Evolutionary conservation across 2,888 invertebrate genomes (phyloP).

Genomic region (Brachyptera risi): DNA sequence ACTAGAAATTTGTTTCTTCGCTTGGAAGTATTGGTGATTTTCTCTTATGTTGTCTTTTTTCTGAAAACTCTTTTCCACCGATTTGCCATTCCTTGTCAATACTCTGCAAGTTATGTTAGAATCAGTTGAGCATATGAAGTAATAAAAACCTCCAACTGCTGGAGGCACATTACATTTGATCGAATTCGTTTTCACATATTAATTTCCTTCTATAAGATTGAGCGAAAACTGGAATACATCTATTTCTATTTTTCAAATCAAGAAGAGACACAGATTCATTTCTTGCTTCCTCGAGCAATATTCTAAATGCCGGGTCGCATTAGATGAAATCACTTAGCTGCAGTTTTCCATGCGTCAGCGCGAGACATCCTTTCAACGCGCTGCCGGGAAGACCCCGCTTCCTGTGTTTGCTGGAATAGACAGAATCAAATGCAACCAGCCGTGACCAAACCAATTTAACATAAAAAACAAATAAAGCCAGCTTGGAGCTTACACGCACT

Average conservation of each 20-base stretch:
- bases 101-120: neutral
- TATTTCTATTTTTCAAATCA: neutral
- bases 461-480: slow-evolving; percentile 18
- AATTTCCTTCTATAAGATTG: neutral
- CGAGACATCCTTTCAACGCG: no score
- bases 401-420: neutral
- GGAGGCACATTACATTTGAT: neutral
- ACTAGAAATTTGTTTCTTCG: slow-evolving; percentile 33
- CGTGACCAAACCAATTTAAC: slow-evolving; percentile 12
- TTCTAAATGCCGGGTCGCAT: slow-evolving; percentile 1
- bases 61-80: slow-evolving; percentile 1
- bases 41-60: neutral
- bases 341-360: slow-evolving; percentile 17
- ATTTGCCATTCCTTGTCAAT: slow-evolving; percentile 5
- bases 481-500: neutral
- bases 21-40: slow-evolving; percentile 30
- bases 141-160: neutral
- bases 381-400: neutral
- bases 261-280: slow-evolving; percentile 7
- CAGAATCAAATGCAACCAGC: slow-evolving; percentile 13
- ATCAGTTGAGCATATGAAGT: slow-evolving; percentile 13
- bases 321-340: slow-evolving; percentile 18
- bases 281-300: neutral
- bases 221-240: no score
- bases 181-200: neutral